A percentile compares a stretch with the other conserved stretches of the same genome.
phyloP scores from a whole-genome alignment of 2,888 invertebrate species.

The Xestia sexstrigata region DNA sequence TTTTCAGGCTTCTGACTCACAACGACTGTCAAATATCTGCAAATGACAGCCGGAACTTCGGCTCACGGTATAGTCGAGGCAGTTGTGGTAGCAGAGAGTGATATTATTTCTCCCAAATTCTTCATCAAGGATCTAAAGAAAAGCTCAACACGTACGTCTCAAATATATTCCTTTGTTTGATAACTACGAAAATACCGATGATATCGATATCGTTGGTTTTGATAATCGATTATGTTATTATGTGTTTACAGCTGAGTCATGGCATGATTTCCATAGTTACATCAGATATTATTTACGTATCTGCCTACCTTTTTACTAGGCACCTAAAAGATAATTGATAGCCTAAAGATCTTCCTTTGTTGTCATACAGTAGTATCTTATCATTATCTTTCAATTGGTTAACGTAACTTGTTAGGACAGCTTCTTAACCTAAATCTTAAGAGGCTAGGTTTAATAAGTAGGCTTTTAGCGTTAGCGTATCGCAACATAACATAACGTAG shows the following conservation, averaged over 20 bases:
- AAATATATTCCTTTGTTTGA: slow-evolving; percentile 39
- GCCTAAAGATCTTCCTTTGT: not conserved
- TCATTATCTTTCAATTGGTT: not conserved
- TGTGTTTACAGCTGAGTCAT: slow-evolving; percentile 39
- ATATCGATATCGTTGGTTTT: slow-evolving; percentile 48
- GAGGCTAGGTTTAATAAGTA: not conserved
- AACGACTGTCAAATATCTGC: not conserved
- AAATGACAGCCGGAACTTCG: not conserved
- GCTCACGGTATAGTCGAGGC: not conserved
- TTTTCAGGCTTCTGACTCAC: not conserved
- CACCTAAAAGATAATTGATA: slow-evolving; percentile 9
- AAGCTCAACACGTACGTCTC: slow-evolving; percentile 22
- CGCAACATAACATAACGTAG: not conserved
- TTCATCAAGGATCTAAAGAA: not conserved
- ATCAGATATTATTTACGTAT: slow-evolving; percentile 38
- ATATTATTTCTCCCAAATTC: not conserved
- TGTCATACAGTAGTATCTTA: not conserved
- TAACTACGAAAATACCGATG: slow-evolving; percentile 38
- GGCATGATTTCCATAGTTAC: slow-evolving; percentile 39
- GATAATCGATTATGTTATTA: slow-evolving; percentile 44
- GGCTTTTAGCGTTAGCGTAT: not conserved
- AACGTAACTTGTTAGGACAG: not conserved
- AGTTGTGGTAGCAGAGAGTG: not conserved
- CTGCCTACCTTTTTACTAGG: slow-evolving; percentile 2
- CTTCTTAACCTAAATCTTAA: slow-evolving; percentile 5